Evolutionary conservation across 2,888 invertebrate species (phyloP).

Genomic region (Rhaphigaster nebulosa): DNA sequence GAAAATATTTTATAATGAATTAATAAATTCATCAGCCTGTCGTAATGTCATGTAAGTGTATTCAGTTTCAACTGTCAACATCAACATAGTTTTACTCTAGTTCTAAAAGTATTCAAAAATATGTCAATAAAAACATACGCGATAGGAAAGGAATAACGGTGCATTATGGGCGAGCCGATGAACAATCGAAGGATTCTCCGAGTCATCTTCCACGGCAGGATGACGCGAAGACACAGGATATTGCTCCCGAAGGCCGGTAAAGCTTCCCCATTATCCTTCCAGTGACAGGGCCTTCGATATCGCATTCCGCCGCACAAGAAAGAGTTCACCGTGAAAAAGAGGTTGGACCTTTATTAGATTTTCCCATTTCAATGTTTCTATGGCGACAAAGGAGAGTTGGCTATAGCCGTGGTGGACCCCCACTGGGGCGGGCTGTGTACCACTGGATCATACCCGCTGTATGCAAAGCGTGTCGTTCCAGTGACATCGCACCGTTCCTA

Average conservation of each 20-base stretch:
- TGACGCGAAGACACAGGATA: background rate
- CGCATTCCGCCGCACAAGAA: constrained; percentile 22
- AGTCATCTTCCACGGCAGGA: background rate
- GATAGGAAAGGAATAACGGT: background rate
- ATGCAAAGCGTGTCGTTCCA: constrained; percentile 45
- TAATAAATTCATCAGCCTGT: too few relatives aligned
- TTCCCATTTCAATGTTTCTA: constrained; percentile 57
- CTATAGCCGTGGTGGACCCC: constrained; percentile 7
- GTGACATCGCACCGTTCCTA: background rate
- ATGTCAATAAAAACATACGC: background rate
- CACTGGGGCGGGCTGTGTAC: background rate
- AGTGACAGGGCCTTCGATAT: background rate
- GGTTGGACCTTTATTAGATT: constrained; percentile 56
- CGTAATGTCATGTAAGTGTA: too few relatives aligned
- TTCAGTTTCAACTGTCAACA: too few relatives aligned
- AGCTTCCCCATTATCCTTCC: background rate
- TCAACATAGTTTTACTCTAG: too few relatives aligned
- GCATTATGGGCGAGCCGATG: background rate
- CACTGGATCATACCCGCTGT: background rate
- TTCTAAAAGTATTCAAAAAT: background rate
- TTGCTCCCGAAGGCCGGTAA: background rate
- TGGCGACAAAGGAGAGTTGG: constrained; percentile 27
- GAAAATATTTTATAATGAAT: too few relatives aligned
- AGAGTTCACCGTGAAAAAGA: constrained; percentile 52
- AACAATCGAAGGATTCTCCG: background rate